Evolutionary conservation across 2,888 invertebrate species (phyloP).

Genomic region (Synanthedon andrenaeformis): DNA sequence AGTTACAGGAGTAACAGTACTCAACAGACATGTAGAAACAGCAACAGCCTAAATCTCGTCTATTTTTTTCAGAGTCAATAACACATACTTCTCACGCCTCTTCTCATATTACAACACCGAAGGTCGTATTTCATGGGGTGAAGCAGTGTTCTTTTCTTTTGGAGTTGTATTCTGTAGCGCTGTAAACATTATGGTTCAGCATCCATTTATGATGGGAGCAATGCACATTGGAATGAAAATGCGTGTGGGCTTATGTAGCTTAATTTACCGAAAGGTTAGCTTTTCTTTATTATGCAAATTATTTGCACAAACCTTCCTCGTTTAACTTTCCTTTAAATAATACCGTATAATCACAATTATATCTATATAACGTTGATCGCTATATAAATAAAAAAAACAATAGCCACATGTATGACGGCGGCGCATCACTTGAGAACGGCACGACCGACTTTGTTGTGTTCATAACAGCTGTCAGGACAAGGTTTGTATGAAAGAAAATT

Average conservation of each 20-base stretch:
- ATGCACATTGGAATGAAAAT: conserved; percentile 86
- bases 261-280: conserved; percentile 86
- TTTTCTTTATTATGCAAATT: background rate
- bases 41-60: too few relatives aligned
- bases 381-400: too few relatives aligned
- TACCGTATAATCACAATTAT: too few relatives aligned
- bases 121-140: conserved; percentile 61
- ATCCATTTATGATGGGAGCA: conserved; percentile 77
- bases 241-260: conserved; percentile 82
- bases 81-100: conserved; percentile 71
- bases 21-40: too few relatives aligned
- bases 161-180: conserved; percentile 75
- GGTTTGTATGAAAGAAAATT: too few relatives aligned
- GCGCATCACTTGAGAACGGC: too few relatives aligned
- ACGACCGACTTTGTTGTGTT: too few relatives aligned
- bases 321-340: background rate
- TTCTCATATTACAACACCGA: conserved; percentile 71
- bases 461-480: too few relatives aligned
- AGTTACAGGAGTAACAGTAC: too few relatives aligned
- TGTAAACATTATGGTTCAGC: conserved; percentile 74
- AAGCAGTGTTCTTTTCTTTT: conserved; percentile 76
- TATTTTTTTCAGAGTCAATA: conserved; percentile 47
- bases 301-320: too few relatives aligned
- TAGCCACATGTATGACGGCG: too few relatives aligned
- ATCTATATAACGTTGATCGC: too few relatives aligned